Percentiles rank a stretch among this genome's conserved stretches.
These are phyloP conservation scores for Rhinichthys osculus DNA, from an alignment of 2,797 vertebrate species.

Conservation along the genomic window DNA sequence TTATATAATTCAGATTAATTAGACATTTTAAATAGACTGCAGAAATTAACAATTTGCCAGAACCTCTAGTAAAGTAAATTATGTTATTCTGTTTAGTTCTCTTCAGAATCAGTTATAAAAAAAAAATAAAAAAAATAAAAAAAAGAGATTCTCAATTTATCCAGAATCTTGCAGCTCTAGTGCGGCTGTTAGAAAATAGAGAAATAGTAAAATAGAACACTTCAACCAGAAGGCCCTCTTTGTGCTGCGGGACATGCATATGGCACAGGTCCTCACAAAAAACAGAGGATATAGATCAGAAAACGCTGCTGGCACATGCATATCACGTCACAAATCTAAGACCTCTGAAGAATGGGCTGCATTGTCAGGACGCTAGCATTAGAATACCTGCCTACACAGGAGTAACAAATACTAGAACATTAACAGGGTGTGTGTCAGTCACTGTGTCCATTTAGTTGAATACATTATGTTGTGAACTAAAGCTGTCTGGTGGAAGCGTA, in stretches of 20 bases:
- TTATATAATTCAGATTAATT: neutral
- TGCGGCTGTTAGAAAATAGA: neutral
- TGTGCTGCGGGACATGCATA: neutral
- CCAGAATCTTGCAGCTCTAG: neutral
- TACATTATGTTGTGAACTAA: neutral
- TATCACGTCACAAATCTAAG: neutral
- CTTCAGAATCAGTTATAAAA: neutral
- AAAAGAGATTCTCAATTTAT: neutral
- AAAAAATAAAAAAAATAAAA: no score
- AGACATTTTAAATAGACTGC: neutral
- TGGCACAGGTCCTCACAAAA: neutral
- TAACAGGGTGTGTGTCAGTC: neutral
- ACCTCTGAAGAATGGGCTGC: neutral
- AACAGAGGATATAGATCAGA: neutral
- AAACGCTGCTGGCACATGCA: neutral
- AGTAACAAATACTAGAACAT: neutral
- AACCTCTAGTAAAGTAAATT: neutral
- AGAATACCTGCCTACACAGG: neutral
- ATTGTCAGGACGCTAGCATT: neutral
- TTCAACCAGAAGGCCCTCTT: neutral
- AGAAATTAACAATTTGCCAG: neutral
- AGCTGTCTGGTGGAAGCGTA: neutral
- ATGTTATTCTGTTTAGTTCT: neutral
- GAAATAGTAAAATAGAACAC: neutral
- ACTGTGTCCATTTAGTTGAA: neutral